Conservation (phyloP, 2,113 vertebrate species). For the Leucosticte australis region DNA sequence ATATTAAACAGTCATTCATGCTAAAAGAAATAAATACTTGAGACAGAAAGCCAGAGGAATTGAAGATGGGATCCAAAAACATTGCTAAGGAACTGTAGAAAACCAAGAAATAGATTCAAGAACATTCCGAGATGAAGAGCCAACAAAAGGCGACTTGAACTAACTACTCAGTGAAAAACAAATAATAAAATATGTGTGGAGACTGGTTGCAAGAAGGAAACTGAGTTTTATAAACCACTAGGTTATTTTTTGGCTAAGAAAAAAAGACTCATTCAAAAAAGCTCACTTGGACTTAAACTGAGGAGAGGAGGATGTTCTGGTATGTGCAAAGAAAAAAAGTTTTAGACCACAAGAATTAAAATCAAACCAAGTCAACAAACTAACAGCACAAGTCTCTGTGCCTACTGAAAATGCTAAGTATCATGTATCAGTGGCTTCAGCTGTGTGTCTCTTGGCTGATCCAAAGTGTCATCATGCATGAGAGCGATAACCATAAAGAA, state of each 20-base stretch:
- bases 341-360: slow-evolving; percentile 63
- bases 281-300: not conserved
- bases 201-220: slow-evolving; percentile 30
- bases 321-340: slow-evolving; percentile 34
- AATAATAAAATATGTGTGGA: not conserved
- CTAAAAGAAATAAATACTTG: not conserved
- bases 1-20: not conserved
- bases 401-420: slow-evolving; percentile 19
- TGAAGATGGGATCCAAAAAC: slow-evolving; percentile 30
- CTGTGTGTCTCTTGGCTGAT: not conserved
- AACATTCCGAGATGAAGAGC: slow-evolving; percentile 36
- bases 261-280: slow-evolving; percentile 22
- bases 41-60: slow-evolving; percentile 23
- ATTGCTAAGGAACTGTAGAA: not conserved
- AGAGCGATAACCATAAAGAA: not conserved
- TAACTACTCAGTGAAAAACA: not conserved
- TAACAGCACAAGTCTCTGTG: not conserved
- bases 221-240: slow-evolving; percentile 37
- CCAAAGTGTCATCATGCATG: not conserved
- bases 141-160: slow-evolving; percentile 4
- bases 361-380: slow-evolving; percentile 57
- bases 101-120: slow-evolving; percentile 53
- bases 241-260: slow-evolving; percentile 30
- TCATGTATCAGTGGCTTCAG: not conserved
- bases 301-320: slow-evolving; percentile 17